Conservation (phyloP, 1,140 invertebrate species). For the Lepidostoma basale region DNA sequence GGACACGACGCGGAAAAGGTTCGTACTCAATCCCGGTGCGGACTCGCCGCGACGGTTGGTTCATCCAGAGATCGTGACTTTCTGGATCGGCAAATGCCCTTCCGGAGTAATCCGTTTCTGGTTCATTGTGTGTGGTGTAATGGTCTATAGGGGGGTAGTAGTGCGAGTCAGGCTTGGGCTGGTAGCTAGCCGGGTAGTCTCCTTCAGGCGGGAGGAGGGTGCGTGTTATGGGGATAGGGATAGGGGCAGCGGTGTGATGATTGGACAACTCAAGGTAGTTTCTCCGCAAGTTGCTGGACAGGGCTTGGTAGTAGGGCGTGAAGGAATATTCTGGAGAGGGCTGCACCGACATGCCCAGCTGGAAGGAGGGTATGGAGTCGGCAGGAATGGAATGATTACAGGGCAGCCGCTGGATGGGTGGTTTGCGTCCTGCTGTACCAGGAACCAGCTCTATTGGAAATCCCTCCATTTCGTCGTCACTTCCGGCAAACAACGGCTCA, state of each 20-base stretch:
- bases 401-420: conserved; percentile 30
- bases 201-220: background rate
- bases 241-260: background rate
- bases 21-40: conserved; percentile 17
- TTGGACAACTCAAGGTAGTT: too few relatives aligned
- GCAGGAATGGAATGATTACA: conserved; percentile 33
- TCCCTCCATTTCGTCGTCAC: conserved; percentile 59
- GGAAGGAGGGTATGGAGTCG: conserved; percentile 20
- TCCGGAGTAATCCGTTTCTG: background rate
- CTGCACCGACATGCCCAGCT: conserved; percentile 33
- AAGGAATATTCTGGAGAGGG: background rate
- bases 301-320: background rate
- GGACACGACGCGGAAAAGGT: conserved; percentile 24
- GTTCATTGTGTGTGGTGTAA: background rate
- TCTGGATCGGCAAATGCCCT: conserved; percentile 11
- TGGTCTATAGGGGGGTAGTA: conserved; percentile 32
- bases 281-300: background rate
- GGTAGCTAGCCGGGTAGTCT: conserved; percentile 13
- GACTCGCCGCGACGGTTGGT: conserved; percentile 2
- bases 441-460: conserved; percentile 44
- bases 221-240: background rate
- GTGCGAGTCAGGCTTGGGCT: conserved; percentile 23
- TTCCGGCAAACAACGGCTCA: conserved; percentile 58
- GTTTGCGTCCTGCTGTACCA: background rate
- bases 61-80: conserved; percentile 28